Conservation (phyloP, 2,888 invertebrate genomes). For the Zeuzera pyrina region DNA sequence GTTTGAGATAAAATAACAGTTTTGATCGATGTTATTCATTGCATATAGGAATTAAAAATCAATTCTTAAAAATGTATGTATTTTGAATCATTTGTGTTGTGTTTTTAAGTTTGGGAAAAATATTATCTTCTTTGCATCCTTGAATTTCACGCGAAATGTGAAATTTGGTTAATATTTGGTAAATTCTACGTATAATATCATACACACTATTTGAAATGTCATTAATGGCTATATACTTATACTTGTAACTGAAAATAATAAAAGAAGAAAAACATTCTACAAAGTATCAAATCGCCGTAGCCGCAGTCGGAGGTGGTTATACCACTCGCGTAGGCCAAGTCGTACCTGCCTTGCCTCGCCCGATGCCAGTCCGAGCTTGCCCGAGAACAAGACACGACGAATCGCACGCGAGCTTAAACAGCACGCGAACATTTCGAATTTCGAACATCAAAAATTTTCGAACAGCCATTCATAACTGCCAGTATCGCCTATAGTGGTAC, state of each 20-base stretch:
- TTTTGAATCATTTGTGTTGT: no score
- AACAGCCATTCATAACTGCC: conserved; percentile 18
- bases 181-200: no score
- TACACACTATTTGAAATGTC: no score
- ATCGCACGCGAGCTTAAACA: conserved; percentile 36
- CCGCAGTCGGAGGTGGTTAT: conserved; percentile 57
- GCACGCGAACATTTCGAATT: conserved; percentile 35
- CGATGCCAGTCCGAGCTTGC: conserved; percentile 55
- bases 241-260: neutral
- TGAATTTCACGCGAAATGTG: no score
- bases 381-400: conserved; percentile 22
- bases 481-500: conserved; percentile 15
- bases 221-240: no score
- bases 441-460: conserved; percentile 19
- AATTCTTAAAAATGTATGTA: no score
- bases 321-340: conserved; percentile 66
- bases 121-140: no score
- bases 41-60: no score
- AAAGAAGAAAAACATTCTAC: neutral
- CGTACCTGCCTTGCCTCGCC: conserved; percentile 59
- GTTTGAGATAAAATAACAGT: no score
- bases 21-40: no score
- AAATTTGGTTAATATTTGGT: no score
- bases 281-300: conserved; percentile 42
- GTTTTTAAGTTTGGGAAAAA: no score